Evolutionary conservation across 2,888 invertebrate genomes (phyloP), one percentile per base, ranked within the genome.

Genomic region (Zelleria hepariella): DNA sequence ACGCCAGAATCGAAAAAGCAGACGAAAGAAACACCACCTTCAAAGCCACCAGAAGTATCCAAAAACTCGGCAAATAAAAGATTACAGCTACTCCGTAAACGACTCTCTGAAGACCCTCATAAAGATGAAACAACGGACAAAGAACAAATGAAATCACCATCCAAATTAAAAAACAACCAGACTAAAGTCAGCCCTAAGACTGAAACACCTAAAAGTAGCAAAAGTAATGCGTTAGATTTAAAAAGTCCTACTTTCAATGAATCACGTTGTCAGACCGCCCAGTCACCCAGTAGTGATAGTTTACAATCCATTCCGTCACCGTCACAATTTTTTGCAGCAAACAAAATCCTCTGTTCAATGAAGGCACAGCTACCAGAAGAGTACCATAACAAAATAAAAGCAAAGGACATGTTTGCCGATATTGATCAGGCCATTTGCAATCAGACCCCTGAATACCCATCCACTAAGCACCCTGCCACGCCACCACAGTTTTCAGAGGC

Each of bases 401-500:
- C 75, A 5, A 84, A 82, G 67, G 80, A 86, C 63, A 82, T 82
- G 59, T 88, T 86, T 71, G 86, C 86, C 0, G 86, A 85, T 66
- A 88, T 88, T 4, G 86, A 86, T 64, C 73, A 83, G 60, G 86
- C 83, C 1, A 88, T 88, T 60, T 80, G 76, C 59, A 85, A 76
- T 67, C 84, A 86, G 64, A 80, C 73, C n/a, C 74, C 80, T 0
- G 87, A 86, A 56, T 86, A 86, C 64, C 81, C 86, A 0, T 81
- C 77, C 52, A 80, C 80, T 66, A 86, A 86, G 63, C 86, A 86
- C 65, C 87, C 87, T 0, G 74, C 80, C 0, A 88, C 87, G 0
- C 88, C 88, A 0, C 88, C 88, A 8, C 88, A 88, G 68, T 88
- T 87, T 66, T 85, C 82, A 0, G 82, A 86, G 70, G 88, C 88